These are phyloP conservation scores for Volucella inanis DNA, from an alignment of 2,888 invertebrate species.

Conservation along the genomic window DNA sequence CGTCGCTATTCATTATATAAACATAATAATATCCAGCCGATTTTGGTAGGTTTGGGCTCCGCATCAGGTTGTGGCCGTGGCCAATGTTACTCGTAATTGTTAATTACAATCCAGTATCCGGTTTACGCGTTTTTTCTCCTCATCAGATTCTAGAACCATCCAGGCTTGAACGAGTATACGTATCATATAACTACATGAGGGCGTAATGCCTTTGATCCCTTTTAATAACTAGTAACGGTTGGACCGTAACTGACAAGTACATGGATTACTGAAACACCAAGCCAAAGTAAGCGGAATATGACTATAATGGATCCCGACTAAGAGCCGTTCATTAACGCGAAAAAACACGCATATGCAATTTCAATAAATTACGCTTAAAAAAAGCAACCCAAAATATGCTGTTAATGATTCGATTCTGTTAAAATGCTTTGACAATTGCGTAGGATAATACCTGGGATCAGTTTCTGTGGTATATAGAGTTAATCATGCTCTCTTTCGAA, in stretches of 20 bases:
- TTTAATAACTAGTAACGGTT: conserved; percentile 38
- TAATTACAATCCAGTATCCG: conserved; percentile 57
- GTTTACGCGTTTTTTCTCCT: conserved; percentile 32
- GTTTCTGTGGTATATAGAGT: conserved; percentile 3
- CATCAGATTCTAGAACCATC: not conserved
- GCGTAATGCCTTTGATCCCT: too few relatives aligned
- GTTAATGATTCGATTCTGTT: conserved; percentile 60
- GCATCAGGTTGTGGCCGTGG: too few relatives aligned
- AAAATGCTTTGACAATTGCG: conserved; percentile 37
- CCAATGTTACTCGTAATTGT: conserved; percentile 28
- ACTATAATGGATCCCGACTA: conserved; percentile 41
- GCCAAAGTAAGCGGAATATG: conserved; percentile 54
- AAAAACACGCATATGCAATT: conserved; percentile 1
- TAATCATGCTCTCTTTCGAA: conserved; percentile 14
- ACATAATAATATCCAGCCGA: too few relatives aligned
- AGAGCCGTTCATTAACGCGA: not conserved
- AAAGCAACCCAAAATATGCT: conserved; percentile 63
- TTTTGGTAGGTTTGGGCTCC: too few relatives aligned
- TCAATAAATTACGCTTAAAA: conserved; percentile 53
- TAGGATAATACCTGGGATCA: conserved; percentile 38
- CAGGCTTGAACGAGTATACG: conserved; percentile 7
- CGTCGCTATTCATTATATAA: too few relatives aligned
- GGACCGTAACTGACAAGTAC: conserved; percentile 63
- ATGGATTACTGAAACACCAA: conserved; percentile 60
- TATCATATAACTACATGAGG: conserved; percentile 67